Base-by-base conservation (phyloP, 2,797 vertebrate genomes). In the Acestrorhynchus altus region DNA sequence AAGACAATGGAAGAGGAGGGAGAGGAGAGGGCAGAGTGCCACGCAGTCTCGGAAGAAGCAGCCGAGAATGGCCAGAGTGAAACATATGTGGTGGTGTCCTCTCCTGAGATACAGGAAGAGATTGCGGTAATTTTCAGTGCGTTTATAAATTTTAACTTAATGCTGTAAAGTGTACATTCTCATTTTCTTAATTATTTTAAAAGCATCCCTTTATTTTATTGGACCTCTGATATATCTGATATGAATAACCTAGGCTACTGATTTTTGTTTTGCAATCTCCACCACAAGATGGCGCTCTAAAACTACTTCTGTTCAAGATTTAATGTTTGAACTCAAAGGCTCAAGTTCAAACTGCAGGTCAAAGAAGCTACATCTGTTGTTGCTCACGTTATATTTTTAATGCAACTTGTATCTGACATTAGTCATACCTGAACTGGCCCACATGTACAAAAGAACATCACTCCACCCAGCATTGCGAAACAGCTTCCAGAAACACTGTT, bases 11-110 rank as follows among this genome's bases (percentile, higher is more conserved):
- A 16, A 13, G 26, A 18, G 6, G 26, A 24, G n/a, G 47, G 57
- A 4, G 28, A 91, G 83, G 88, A 90, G 39, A 66, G 56, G 72
- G 84, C 88, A 5, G 85, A 78, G 28, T 89, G 40, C 35, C 54
- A 39, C 18, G 9, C 46, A 7, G 67, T 28, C n/a, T 60, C 69
- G 18, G 66, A 77, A 16, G 67, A 66, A 31, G 42, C 22, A 7
- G 49, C 67, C 15, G 54, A 67, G 42, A 8, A 42, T 4, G 60
- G 31, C 39, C 51, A 74, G 42, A 79, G 39, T 52, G 82, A 83
- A 49, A 76, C 76, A 15, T 82, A 75, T 8, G 60, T 73, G 7
- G 79, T 77, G 49, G n/a, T 80, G 51, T 79, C 80, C 26, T 83
- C 85, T 65, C 80, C 77, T 12, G 74, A 76, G 65, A 52, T 52